phyloP scores from a whole-genome alignment of 1,140 invertebrate genomes.

The Drosophila parabipectinata region DNA sequence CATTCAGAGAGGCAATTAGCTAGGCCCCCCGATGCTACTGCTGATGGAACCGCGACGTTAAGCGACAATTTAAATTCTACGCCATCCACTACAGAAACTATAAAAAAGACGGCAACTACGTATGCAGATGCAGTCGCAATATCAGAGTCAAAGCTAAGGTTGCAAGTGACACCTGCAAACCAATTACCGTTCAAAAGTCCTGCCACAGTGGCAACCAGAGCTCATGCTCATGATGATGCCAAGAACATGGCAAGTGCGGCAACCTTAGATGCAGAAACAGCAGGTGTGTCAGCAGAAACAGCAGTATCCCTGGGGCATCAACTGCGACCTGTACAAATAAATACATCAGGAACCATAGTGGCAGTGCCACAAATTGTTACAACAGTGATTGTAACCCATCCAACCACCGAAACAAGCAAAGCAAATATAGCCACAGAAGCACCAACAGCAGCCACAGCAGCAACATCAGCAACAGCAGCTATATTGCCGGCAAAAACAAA shows the following conservation, averaged over 20 bases:
- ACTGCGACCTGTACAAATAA: constrained; percentile 15
- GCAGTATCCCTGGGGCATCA: constrained; percentile 9
- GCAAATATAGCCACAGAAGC: constrained; percentile 22
- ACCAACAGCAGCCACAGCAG: not conserved
- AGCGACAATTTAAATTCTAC: constrained; percentile 60
- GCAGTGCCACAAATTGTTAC: constrained; percentile 9
- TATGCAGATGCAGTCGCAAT: not conserved
- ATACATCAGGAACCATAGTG: constrained; percentile 12
- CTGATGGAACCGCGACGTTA: constrained; percentile 1
- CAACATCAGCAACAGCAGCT: constrained; percentile 10
- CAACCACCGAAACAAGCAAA: constrained; percentile 7
- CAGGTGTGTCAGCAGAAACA: constrained; percentile 17
- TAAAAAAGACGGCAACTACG: constrained; percentile 17
- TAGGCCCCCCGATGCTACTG: constrained; percentile 23
- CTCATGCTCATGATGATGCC: not conserved
- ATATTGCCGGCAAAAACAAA: constrained; percentile 58
- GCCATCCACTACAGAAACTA: constrained; percentile 7
- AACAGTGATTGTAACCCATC: constrained; percentile 24
- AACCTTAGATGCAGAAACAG: constrained; percentile 22
- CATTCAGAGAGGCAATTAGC: constrained; percentile 40
- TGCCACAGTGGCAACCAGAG: constrained; percentile 16
- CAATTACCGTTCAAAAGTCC: constrained; percentile 30
- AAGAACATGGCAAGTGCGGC: constrained; percentile 4
- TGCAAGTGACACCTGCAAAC: constrained; percentile 37
- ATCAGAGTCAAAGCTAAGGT: not conserved